Evolutionary conservation across 2,797 vertebrate genomes (phyloP).

Genomic region (Psittacula echo): DNA sequence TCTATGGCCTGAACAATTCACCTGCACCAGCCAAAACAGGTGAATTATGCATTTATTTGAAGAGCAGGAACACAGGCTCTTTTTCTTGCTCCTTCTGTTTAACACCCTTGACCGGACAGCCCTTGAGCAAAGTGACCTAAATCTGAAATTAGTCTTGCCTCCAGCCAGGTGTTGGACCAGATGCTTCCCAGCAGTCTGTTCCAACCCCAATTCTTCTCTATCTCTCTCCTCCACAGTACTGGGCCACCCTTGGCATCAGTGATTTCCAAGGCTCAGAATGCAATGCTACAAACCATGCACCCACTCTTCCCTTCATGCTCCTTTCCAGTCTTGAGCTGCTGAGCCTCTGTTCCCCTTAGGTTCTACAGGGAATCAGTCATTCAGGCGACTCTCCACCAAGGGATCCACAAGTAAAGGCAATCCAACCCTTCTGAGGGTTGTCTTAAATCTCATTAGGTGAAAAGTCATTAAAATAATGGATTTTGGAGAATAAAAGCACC

Average conservation of each 20-base stretch:
- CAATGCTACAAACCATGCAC: neutral
- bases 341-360: neutral
- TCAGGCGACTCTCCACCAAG: neutral
- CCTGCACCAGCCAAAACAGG: neutral
- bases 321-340: neutral
- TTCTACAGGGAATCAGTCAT: rapidly evolving
- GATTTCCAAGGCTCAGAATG: neutral
- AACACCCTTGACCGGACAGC: neutral
- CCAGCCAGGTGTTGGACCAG: neutral
- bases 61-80: neutral
- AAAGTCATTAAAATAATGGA: neutral
- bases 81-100: slow-evolving; percentile 15
- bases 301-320: neutral
- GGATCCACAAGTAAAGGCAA: neutral
- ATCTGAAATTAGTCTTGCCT: slow-evolving; percentile 10
- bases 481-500: neutral
- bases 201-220: neutral
- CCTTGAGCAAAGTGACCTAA: slow-evolving; percentile 30
- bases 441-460: neutral
- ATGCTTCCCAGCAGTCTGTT: neutral
- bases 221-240: neutral
- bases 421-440: neutral
- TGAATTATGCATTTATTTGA: neutral
- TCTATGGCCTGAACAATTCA: neutral
- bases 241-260: neutral